phyloP scores from a whole-genome alignment of 2,888 invertebrate species.

The Arge pagana region DNA sequence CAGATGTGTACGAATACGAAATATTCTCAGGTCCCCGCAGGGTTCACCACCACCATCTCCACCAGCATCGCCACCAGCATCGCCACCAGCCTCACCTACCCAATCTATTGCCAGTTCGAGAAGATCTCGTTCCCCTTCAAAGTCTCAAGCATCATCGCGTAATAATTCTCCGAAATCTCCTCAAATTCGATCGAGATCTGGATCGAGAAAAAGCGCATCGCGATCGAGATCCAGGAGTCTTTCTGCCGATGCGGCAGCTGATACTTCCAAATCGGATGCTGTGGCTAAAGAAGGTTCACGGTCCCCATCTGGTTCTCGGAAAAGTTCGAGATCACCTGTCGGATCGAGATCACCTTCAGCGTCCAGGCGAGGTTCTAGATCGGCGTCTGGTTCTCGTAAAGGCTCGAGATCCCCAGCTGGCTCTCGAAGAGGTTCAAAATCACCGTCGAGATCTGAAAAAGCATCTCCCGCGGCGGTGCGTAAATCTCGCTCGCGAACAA shows the following conservation, averaged over 20 bases:
- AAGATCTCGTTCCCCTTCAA: conserved; percentile 44
- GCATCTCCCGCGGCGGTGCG: conserved; percentile 25
- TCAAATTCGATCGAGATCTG: conserved; percentile 4
- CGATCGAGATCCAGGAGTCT: conserved; percentile 28
- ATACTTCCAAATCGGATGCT: conserved; percentile 24
- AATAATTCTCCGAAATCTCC: conserved; percentile 26
- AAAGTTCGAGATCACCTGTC: conserved; percentile 11
- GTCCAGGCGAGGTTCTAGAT: conserved; percentile 38
- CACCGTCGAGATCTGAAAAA: conserved; percentile 39
- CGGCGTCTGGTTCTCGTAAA: conserved; percentile 38
- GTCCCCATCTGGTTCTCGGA: conserved; percentile 15
- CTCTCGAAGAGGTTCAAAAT: conserved; percentile 34
- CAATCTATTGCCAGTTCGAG: conserved; percentile 39
- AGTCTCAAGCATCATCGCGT: conserved; percentile 37
- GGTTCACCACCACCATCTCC: conserved; percentile 33
- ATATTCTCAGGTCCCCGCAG: conserved; percentile 35
- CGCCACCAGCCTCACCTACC: too few species aligned
- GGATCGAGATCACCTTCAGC: conserved; percentile 27
- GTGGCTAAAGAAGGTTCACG: conserved; percentile 23
- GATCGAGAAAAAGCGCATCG: conserved; percentile 8
- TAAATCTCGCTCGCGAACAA: conserved; percentile 25
- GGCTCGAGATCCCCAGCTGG: conserved; percentile 28
- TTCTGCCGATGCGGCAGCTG: background rate
- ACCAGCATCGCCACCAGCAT: conserved; percentile 36
- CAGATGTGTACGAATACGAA: too few species aligned